Evolutionary conservation across 2,888 invertebrate species (phyloP), one percentile per base, ranked within the genome.

Genomic region (Conchocele bisecta): DNA sequence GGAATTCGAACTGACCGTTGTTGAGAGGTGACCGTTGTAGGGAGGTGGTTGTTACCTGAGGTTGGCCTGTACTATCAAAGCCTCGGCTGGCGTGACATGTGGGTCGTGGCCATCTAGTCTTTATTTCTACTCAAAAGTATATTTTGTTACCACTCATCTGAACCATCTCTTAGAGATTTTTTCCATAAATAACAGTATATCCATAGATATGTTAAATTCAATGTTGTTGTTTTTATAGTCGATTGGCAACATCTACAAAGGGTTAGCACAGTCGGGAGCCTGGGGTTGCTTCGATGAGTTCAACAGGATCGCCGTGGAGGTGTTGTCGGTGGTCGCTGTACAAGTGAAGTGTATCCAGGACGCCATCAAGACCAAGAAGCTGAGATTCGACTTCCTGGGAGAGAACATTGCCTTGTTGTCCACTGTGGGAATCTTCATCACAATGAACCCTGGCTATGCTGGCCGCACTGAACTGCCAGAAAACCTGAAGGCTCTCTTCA

Each of bases 271-370:
- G 92, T 98, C 98, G 3, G 98, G 98, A 0, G 97, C 98, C 53
- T 98, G 98, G 98, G 98, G 98, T 17, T 98, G 98, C 90, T 98
- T 98, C 92, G 98, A 98, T 91, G 98, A 98, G 91, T 98, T 98
- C 91, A 98, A 98, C 91, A 93, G 98, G 79, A 98, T 98, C 85
- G 97, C 98, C 0, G 98, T 98, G 3, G 98, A 98, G 92, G 98
- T 98, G 1, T 92, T 98, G 44, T 98, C 98, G 17, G 98, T 98
- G 1, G 98, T 98, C 1, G 98, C 98, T 1, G 98, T 98, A 0
- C 98, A 98, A 93, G 98, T 89, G 22, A 89, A 90, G 79, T 86
- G 87, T 76, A 90, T 91, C 51, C 90, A 93, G 90, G 97, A 98
- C 89, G 97, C 97, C 7, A 95, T 98, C 65, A 94, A 97, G 78